Conservation (phyloP, 2,797 vertebrate species). For the Sebastes cheni region DNA sequence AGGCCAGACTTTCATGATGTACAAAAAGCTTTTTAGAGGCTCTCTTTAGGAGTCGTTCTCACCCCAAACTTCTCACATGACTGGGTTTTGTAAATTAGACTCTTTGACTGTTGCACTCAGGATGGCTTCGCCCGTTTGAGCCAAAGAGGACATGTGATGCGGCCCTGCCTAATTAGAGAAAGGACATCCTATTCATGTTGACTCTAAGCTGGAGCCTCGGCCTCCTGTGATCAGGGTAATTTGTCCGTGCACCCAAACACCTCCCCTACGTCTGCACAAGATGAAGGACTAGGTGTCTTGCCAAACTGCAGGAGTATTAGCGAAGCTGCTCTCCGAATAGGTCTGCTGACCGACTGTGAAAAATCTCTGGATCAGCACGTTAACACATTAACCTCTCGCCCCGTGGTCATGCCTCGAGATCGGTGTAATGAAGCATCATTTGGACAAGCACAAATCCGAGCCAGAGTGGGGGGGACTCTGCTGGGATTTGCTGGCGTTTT, state of each 20-base stretch:
- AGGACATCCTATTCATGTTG: conserved; percentile 50
- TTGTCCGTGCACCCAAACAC: conserved; percentile 41
- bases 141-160: conserved; percentile 45
- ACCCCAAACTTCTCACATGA: conserved; percentile 50
- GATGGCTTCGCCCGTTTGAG: conserved; percentile 21
- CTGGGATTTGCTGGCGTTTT: background rate
- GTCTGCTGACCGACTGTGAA: conserved; percentile 38
- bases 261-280: conserved; percentile 17
- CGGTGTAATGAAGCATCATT: conserved; percentile 39
- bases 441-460: background rate
- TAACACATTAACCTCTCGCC: conserved; percentile 43
- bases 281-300: conserved; percentile 30
- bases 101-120: conserved; percentile 12
- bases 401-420: conserved; percentile 21
- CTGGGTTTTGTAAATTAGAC: conserved; percentile 57
- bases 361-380: conserved; percentile 38
- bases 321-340: background rate
- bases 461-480: background rate
- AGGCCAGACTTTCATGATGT: conserved; percentile 11
- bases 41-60: conserved; percentile 21
- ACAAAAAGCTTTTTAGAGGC: conserved; percentile 19
- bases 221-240: conserved; percentile 63
- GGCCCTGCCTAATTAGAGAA: conserved; percentile 48
- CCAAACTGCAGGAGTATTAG: conserved; percentile 7
- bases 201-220: conserved; percentile 41